phyloP scores from a whole-genome alignment of 2,113 vertebrate species.

The Genyomyrus donnyi region DNA sequence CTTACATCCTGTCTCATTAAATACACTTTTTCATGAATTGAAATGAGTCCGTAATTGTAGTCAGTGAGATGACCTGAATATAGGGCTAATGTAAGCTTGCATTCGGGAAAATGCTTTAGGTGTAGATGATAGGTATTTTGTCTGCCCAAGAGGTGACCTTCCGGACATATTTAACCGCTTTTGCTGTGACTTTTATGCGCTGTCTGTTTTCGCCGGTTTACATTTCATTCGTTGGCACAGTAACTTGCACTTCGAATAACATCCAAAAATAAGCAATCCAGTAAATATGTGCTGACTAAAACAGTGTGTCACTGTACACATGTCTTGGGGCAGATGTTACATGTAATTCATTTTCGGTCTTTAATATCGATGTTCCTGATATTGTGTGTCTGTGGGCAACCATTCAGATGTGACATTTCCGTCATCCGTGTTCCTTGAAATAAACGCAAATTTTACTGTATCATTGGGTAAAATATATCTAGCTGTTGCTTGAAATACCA shows the following conservation, averaged over 20 bases:
- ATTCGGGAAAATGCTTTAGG: background rate
- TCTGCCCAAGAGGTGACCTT: background rate
- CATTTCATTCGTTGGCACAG: background rate
- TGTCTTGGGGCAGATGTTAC: background rate
- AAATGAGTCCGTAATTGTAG: background rate
- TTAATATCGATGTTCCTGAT: background rate
- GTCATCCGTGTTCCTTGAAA: background rate
- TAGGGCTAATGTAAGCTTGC: background rate
- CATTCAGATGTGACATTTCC: background rate
- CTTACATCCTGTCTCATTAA: background rate
- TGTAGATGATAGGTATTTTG: background rate
- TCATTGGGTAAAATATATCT: background rate
- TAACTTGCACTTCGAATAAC: background rate
- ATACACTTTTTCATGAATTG: background rate
- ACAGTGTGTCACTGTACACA: background rate
- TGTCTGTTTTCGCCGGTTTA: background rate
- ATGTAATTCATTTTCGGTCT: background rate
- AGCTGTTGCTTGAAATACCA: conserved; percentile 7
- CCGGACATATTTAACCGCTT: background rate
- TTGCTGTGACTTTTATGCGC: background rate
- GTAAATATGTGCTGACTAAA: background rate
- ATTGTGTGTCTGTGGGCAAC: background rate
- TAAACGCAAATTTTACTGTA: background rate
- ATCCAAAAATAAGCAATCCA: background rate
- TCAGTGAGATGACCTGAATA: background rate